Conservation (phyloP, 2,888 invertebrate species). For the Ormyrus thymus region DNA sequence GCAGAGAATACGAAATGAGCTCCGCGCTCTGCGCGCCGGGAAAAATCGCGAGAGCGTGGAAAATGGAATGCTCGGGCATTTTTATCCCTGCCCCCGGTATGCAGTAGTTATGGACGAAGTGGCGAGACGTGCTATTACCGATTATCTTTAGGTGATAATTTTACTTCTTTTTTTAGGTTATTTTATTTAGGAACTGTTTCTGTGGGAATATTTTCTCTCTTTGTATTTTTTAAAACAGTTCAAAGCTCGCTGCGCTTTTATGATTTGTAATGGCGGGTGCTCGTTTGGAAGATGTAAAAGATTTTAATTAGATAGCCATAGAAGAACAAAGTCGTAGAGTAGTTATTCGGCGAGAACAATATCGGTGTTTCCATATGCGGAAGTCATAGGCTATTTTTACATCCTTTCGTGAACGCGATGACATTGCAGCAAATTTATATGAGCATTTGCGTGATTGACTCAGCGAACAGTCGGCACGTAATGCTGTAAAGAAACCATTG, state of each 20-base stretch:
- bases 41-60: neutral
- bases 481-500: neutral
- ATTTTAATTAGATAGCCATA: no score
- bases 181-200: no score
- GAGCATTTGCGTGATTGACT: conserved; percentile 14
- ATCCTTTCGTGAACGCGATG: conserved; percentile 20
- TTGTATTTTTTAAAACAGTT: no score
- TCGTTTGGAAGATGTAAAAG: no score
- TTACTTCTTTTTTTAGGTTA: no score
- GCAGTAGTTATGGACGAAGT: conserved; percentile 7
- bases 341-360: no score
- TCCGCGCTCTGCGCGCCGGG: neutral
- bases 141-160: no score
- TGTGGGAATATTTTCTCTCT: no score
- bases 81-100: neutral
- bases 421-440: conserved; percentile 22
- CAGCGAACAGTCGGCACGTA: no score
- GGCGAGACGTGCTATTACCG: conserved; percentile 2
- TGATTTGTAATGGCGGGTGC: no score
- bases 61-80: neutral
- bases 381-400: conserved; percentile 15
- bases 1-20: neutral
- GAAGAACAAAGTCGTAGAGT: no score
- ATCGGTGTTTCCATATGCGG: neutral
- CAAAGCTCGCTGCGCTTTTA: no score